Evolutionary conservation across 2,888 invertebrate species (phyloP).

Genomic region (Troides helena): DNA sequence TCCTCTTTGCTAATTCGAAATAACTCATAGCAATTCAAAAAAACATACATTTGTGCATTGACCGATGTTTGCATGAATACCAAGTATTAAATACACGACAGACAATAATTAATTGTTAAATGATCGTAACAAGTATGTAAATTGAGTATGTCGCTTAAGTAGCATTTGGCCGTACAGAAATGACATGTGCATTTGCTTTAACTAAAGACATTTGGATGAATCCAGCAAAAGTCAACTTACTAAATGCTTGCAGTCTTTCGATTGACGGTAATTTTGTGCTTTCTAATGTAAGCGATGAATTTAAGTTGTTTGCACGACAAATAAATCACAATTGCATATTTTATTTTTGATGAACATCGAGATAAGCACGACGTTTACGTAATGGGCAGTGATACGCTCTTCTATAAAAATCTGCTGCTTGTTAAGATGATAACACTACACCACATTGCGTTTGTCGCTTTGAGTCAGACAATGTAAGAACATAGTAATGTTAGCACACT

Average conservation of each 20-base stretch:
- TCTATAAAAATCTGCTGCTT: no score
- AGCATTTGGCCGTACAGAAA: slow-evolving; percentile 65
- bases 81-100: slow-evolving; percentile 38
- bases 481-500: no score
- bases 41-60: slow-evolving; percentile 40
- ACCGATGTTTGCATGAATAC: slow-evolving; percentile 65
- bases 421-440: no score
- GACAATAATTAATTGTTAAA: slow-evolving; percentile 43
- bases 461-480: no score
- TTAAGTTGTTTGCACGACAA: slow-evolving; percentile 27
- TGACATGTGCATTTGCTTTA: slow-evolving; percentile 61
- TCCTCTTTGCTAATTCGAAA: no score
- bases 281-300: slow-evolving; percentile 32
- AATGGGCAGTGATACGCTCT: no score
- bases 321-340: slow-evolving; percentile 16
- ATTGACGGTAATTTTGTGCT: slow-evolving; percentile 25
- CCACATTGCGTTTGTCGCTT: no score
- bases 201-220: slow-evolving; percentile 36
- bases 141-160: slow-evolving; percentile 54
- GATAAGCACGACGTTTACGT: no score
- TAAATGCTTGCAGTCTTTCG: slow-evolving; percentile 56
- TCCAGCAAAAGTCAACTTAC: slow-evolving; percentile 45
- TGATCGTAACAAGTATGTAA: slow-evolving; percentile 14
- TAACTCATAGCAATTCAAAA: slow-evolving; percentile 39
- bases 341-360: no score